Evolutionary conservation across 1,140 invertebrate species (phyloP).

Genomic region (Cylas formicarius): DNA sequence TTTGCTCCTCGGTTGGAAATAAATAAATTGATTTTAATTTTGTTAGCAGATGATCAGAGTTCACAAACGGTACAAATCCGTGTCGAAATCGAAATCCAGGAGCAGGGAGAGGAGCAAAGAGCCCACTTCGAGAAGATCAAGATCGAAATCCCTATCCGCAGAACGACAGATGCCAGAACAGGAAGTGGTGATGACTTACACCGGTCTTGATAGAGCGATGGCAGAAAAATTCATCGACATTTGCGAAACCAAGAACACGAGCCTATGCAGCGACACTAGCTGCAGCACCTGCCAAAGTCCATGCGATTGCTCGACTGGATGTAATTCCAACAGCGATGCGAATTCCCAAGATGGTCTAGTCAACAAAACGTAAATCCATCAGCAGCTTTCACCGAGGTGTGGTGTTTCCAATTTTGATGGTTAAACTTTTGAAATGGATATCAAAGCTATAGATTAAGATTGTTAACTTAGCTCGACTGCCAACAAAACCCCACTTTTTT

Average conservation of each 20-base stretch:
- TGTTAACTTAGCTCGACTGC: too few relatives aligned
- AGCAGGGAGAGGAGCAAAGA: conserved; percentile 14
- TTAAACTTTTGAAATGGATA: too few relatives aligned
- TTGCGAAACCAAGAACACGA: conserved; percentile 48
- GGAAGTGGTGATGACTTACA: conserved; percentile 54
- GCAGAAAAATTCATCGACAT: conserved; percentile 59
- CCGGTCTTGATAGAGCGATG: conserved; percentile 52
- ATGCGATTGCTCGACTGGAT: conserved; percentile 13
- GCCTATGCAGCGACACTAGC: conserved; percentile 29
- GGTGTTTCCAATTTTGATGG: too few relatives aligned
- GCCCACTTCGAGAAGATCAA: conserved; percentile 19
- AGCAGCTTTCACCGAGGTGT: too few relatives aligned
- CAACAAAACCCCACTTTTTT: too few relatives aligned
- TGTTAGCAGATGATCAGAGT: conserved; percentile 7
- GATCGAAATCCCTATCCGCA: conserved; percentile 26
- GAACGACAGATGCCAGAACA: conserved; percentile 41
- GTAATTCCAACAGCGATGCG: conserved; percentile 28
- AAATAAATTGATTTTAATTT: too few relatives aligned
- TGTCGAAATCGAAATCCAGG: conserved; percentile 18
- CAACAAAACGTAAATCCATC: too few relatives aligned
- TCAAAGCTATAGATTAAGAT: too few relatives aligned
- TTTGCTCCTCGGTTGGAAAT: not conserved
- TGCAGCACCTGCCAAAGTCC: conserved; percentile 26
- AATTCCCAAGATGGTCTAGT: conserved; percentile 31
- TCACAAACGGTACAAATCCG: conserved; percentile 16